A percentile compares a stretch with the other conserved stretches of the same genome.
Conservation (phyloP, 30 jellyfish, hydroid and myxozoan species). For the Hydractinia echinata region DNA sequence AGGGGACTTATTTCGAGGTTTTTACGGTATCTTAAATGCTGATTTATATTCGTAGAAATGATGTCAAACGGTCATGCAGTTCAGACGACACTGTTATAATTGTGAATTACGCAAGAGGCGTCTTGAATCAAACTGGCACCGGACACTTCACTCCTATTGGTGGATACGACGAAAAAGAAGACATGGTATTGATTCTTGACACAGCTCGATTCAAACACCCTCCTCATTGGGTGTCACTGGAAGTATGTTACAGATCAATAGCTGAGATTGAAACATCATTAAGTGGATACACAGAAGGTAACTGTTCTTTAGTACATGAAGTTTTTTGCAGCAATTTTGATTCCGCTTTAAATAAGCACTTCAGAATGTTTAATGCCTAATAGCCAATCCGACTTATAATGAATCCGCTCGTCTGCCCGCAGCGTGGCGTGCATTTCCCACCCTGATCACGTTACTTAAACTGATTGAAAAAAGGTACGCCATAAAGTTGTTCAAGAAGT, state of each 20-base stretch:
- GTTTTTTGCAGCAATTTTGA: no score
- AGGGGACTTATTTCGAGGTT: neutral
- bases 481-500: no score
- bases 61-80: slow-evolving; percentile 8
- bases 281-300: neutral
- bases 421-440: no score
- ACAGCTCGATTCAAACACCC: slow-evolving; percentile 31
- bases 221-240: slow-evolving; percentile 18
- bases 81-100: neutral
- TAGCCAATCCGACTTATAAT: no score
- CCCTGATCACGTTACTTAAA: no score
- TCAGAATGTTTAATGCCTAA: no score
- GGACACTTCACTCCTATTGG: slow-evolving; percentile 39
- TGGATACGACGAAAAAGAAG: slow-evolving; percentile 19
- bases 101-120: neutral
- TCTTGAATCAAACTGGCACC: slow-evolving; percentile 14
- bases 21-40: neutral
- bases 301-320: neutral
- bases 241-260: slow-evolving; percentile 10
- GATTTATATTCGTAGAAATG: neutral
- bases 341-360: no score
- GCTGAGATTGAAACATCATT: neutral
- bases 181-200: slow-evolving; percentile 27
- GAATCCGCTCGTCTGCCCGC: no score
- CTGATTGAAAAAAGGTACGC: no score